phyloP scores from a whole-genome alignment of 2,797 vertebrate genomes.

The Diplodus puntazzo region DNA sequence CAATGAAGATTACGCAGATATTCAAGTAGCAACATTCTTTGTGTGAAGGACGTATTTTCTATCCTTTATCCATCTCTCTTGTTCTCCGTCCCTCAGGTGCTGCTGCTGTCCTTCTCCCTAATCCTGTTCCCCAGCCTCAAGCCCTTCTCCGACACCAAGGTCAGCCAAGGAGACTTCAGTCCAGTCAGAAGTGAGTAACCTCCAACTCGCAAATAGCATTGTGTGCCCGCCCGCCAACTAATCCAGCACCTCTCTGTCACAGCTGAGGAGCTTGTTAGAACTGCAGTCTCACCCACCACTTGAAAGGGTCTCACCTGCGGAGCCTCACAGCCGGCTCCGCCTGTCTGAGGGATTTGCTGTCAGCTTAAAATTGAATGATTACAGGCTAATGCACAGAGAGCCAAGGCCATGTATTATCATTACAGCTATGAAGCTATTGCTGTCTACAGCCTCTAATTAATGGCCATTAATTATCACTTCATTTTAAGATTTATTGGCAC shows the following conservation, averaged over 20 bases:
- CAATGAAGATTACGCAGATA: neutral
- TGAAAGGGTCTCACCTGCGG: constrained; percentile 27
- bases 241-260: constrained; percentile 51
- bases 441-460: constrained; percentile 12
- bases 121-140: constrained; percentile 85
- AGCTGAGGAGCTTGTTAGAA: constrained; percentile 39
- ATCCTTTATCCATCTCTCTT: neutral
- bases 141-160: constrained; percentile 82
- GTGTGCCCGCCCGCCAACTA: constrained; percentile 39
- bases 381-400: neutral
- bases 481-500: neutral
- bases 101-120: constrained; percentile 85
- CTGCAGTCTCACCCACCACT: constrained; percentile 21
- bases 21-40: neutral
- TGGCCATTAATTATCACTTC: constrained; percentile 4
- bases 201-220: constrained; percentile 30
- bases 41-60: neutral
- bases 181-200: constrained; percentile 84
- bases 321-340: constrained; percentile 16
- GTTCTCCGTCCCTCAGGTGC: constrained; percentile 69
- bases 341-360: constrained; percentile 30
- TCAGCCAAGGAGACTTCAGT: constrained; percentile 85
- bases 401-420: constrained; percentile 11
- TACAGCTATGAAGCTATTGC: constrained; percentile 2
- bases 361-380: constrained; percentile 34